Evolutionary conservation across 1,140 invertebrate species (phyloP).

Genomic region (Formica selysi): DNA sequence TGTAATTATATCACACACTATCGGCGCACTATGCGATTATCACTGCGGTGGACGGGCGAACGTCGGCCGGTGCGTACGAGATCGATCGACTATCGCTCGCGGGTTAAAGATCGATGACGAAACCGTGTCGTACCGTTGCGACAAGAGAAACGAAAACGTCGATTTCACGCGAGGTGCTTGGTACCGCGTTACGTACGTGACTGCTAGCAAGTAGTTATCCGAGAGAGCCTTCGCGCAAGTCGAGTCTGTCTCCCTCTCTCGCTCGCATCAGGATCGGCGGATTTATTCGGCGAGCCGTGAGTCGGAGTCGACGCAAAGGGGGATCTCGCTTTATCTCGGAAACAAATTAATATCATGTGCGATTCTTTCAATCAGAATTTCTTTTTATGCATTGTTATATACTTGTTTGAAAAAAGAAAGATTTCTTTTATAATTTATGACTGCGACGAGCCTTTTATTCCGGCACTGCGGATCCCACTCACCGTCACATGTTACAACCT

Average conservation of each 20-base stretch:
- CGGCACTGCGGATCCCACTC: constrained; percentile 32
- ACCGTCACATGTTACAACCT: not conserved
- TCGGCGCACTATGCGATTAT: not conserved
- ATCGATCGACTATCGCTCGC: not conserved
- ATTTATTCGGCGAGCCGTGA: not conserved
- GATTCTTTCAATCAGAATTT: not conserved
- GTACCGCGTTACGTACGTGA: constrained; percentile 69
- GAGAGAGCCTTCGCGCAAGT: constrained; percentile 46
- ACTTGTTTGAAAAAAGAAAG: not conserved
- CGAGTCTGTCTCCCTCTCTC: constrained; percentile 48
- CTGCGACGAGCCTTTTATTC: not conserved
- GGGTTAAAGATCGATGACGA: constrained; percentile 48
- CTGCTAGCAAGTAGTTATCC: constrained; percentile 67
- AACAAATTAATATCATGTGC: not conserved
- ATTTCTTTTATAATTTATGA: not conserved
- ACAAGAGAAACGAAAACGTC: constrained; percentile 55
- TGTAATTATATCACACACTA: constrained; percentile 12
- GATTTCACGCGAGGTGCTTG: constrained; percentile 30
- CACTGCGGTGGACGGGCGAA: not conserved
- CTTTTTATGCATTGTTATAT: not conserved
- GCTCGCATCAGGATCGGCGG: constrained; percentile 21
- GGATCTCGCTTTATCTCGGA: not conserved
- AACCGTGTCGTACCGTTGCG: constrained; percentile 56
- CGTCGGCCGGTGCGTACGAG: not conserved
- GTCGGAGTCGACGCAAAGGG: not conserved